Conservation (phyloP, 1,140 invertebrate species). For the Cataglyphis hispanica region DNA sequence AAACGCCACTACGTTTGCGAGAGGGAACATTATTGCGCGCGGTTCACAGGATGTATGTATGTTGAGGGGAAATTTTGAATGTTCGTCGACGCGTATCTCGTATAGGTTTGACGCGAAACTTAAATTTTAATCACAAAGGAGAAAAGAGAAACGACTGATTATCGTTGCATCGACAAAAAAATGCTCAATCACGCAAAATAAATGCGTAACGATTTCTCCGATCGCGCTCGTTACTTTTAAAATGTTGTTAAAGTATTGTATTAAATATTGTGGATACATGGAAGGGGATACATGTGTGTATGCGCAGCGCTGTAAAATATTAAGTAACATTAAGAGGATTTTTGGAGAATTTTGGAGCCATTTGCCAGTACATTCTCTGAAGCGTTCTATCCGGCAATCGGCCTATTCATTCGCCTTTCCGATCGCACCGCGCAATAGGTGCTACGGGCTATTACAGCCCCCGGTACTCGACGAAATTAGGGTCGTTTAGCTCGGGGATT, state of each 20-base stretch:
- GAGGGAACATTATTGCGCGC: constrained; percentile 39
- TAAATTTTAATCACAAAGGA: constrained; percentile 35
- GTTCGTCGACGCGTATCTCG: not conserved
- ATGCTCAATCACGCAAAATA: too few species aligned
- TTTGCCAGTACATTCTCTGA: not conserved
- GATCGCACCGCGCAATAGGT: constrained; percentile 9
- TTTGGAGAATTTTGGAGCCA: not conserved
- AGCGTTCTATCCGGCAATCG: constrained; percentile 25
- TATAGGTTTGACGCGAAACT: not conserved
- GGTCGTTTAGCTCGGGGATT: constrained; percentile 62
- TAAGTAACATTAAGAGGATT: not conserved
- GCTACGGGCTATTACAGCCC: constrained; percentile 37
- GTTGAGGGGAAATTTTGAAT: constrained; percentile 20
- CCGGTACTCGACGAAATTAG: constrained; percentile 58
- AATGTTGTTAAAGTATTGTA: too few species aligned
- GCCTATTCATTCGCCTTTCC: constrained; percentile 40
- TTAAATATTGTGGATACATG: too few species aligned
- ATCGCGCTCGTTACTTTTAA: not conserved
- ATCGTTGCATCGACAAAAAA: not conserved
- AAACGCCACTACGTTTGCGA: not conserved
- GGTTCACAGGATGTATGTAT: not conserved
- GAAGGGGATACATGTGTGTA: not conserved
- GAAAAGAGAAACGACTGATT: not conserved
- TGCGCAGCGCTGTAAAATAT: not conserved
- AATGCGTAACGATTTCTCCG: too few species aligned